Evolutionary conservation across 2,797 vertebrate genomes (phyloP), one percentile per base, ranked within the genome.

Genomic region (Sarcophilus harrisii): DNA sequence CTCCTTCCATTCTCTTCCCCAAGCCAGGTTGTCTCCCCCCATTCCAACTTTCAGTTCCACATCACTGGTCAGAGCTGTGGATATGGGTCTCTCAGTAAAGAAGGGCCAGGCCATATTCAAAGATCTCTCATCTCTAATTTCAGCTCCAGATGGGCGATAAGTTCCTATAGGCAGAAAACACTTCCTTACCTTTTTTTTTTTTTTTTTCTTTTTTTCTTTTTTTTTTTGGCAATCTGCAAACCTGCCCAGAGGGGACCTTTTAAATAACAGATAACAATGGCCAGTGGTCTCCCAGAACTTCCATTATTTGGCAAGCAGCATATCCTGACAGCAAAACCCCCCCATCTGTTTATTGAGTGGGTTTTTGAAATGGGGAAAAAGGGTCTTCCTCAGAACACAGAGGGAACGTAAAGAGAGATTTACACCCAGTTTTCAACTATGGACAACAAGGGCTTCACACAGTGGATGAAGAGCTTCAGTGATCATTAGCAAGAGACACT

Each of bases 381-480:
- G 90, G 90, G 28, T 87, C 87, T 92, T 91, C 90, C 10, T 62
- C 94, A 73, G 32, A 90, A 55, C 32, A 93, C 16, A 95, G 0
- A 52, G 32, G 32, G 58, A 95, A 96, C 91, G 62, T 29, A 92
- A 97, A 93, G 95, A 97, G 29, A n/a, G 58, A 94, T 96, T 92
- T 98, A 95, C 94, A 92, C 66, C 94, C 90, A 58, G 95, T 93
- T 92, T 97, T 92, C 14, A 2, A 90, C 92, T 92, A 52, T 45
- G 95, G 95, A 93, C 94, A 55, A 97, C 92, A 95, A 58, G 90
- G 96, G 87, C 93, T 91, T 95, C 94, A 93, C 95, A 73, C 96
- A 94, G 95, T 94, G 54, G 95, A 59, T 32, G 94, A 97, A 32
- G 96, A 91, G 97, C 97, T 90, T 95, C 57, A 55, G 93, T 97